Percentiles rank a stretch among this genome's conserved stretches.
Evolutionary conservation across 2,888 invertebrate species (phyloP).

Genomic region (Mamestra brassicae): DNA sequence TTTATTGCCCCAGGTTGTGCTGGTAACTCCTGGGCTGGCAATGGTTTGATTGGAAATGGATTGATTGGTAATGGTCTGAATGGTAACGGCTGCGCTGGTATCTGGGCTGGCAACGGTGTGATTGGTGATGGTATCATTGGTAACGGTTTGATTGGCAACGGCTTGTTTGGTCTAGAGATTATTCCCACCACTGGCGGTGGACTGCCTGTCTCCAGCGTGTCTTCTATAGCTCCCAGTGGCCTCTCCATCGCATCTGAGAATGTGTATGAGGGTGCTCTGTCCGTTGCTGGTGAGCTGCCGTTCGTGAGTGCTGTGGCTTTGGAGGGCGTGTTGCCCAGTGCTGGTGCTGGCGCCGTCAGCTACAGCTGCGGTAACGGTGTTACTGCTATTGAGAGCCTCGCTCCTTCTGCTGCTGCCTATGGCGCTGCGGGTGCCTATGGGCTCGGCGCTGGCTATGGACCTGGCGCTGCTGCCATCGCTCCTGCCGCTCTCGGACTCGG

Average conservation of each 20-base stretch:
- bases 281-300: conserved; percentile 53
- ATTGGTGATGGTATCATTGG: neutral
- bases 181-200: too few relatives aligned
- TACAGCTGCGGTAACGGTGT: conserved; percentile 50
- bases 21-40: conserved; percentile 1
- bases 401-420: conserved; percentile 25
- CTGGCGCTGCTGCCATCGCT: conserved; percentile 14
- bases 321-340: conserved; percentile 46
- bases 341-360: conserved; percentile 54
- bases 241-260: conserved; percentile 60
- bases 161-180: too few relatives aligned
- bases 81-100: neutral
- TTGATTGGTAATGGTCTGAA: too few relatives aligned
- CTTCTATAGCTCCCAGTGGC: conserved; percentile 38
- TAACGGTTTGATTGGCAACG: too few relatives aligned
- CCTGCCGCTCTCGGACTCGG: conserved; percentile 13
- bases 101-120: conserved; percentile 10
- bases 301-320: conserved; percentile 49
- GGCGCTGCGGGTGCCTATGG: conserved; percentile 26
- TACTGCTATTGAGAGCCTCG: conserved; percentile 42
- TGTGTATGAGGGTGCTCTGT: conserved; percentile 54
- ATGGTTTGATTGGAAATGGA: neutral
- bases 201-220: too few relatives aligned
- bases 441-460: conserved; percentile 22
- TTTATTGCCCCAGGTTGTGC: neutral